These are phyloP conservation scores for Lepilemur septentrionalis DNA, from an alignment of 2,797 vertebrate species.

Conservation along the genomic window DNA sequence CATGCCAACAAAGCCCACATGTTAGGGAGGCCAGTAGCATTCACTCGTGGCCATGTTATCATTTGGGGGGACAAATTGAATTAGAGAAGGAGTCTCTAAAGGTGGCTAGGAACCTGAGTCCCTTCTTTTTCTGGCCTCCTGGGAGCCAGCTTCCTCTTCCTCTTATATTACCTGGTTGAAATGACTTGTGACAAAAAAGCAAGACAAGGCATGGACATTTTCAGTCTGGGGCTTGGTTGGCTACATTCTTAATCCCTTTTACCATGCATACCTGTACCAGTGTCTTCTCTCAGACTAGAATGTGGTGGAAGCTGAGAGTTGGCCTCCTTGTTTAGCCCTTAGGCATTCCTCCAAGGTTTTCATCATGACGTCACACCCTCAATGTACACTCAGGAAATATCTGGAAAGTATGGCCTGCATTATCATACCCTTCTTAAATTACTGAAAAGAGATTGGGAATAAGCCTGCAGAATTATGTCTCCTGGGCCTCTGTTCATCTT, in stretches of 20 bases:
- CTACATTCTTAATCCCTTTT: neutral
- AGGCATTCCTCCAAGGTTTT: neutral
- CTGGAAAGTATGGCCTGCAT: neutral
- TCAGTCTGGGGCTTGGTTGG: neutral
- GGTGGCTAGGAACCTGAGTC: neutral
- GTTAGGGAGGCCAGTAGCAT: too few relatives aligned
- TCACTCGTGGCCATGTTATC: neutral
- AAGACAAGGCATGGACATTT: neutral
- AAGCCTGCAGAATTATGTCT: slow-evolving; percentile 15
- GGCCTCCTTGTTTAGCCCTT: neutral
- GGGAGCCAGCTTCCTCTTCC: neutral
- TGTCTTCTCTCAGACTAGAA: neutral
- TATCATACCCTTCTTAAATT: slow-evolving; percentile 18
- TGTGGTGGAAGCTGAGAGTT: neutral
- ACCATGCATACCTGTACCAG: neutral
- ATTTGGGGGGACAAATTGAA: neutral
- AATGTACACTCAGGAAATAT: neutral
- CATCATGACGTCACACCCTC: neutral
- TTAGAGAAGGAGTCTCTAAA: neutral
- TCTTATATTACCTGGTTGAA: neutral
- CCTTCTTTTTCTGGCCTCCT: neutral
- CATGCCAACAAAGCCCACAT: neutral
- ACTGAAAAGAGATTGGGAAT: neutral
- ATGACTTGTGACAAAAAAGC: neutral
- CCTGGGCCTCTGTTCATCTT: neutral